Base-by-base conservation (phyloP, 2,888 invertebrate species). In the Drosophila merina region DNA sequence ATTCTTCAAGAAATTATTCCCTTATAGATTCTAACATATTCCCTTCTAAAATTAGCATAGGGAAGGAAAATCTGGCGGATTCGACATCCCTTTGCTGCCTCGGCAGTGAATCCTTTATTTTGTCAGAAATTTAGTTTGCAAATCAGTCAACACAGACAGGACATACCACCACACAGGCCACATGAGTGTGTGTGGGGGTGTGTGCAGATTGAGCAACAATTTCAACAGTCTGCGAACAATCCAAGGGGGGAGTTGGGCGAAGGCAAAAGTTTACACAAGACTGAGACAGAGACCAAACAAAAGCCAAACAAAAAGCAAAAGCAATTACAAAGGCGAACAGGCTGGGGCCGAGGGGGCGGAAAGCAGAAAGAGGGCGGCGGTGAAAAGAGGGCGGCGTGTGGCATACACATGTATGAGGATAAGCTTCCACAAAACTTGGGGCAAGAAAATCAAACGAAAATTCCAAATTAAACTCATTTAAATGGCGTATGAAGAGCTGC, bases 401-500 rank as follows among this genome's bases (percentile, higher is more conserved):
- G 36, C 36, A 42, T 20, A n/a, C 12, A 42, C 42, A 42, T 49
- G 3, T 6, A 30, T 31, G 47, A 3, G 36, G 70, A 70, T 42
- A 45, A 49, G 54, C 64, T 42, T 14, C 36, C 42, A 38, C 20
- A 9, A 14, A 72, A 57, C 30, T 62, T 60, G 60, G 58, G 64
- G 59, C 68, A 79, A 67, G 76, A 70, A 79, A 82, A 86, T 77
- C 80, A 82, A 83, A 79, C 66, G 78, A 84, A 82, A 79, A 85
- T 81, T 81, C 67, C 82, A 87, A 83, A 87, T 84, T 87, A 82
- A 83, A 86, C 72, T 69, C 80, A 87, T 84, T 84, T 80, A 76
- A 64, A 85, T 77, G 78, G 76, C 72, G 51, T 49, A 71, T 38
- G 60, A 44, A 38, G 54, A 36, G 36, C 52, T 31, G 66, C 10